Evolutionary conservation across 2,797 vertebrate species (phyloP), one percentile per base, ranked within the genome.

Genomic region (Pagetopsis macropterus): DNA sequence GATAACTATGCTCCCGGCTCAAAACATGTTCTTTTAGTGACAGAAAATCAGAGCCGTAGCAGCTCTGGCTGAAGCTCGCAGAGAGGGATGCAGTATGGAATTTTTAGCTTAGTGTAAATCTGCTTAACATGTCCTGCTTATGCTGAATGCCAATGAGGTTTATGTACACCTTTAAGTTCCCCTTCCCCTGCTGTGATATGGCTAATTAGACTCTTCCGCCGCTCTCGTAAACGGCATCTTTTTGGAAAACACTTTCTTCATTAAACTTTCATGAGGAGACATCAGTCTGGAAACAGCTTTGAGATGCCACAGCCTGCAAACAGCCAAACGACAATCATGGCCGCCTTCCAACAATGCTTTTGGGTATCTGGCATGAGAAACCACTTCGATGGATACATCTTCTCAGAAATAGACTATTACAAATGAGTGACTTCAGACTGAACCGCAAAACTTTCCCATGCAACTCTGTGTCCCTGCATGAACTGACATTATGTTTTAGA

Each of bases 181-280:
- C 59, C 66, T 86, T 63, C 74, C 91, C 90, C 90, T 87, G 86
- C 93, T 93, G 92, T 91, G 94, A 95, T 95, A 93, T 80, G 57
- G 70, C 80, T 91, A 90, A 93, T 93, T 90, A 89, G 90, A 93
- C 91, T 94, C 74, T 87, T 92, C 88, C 79, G 76, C 83, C 58
- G 83, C 82, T 80, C 78, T 88, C 84, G 84, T 89, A 86, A 90
- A 93, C 48, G 70, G 73, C 90, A 92, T 84, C 84, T 92, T 90
- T 95, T 63, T 89, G 92, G 87, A 92, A 94, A 92, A 88, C 86
- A 90, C 61, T 86, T 79, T 93, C 69, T 87, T 95, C 92, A 94
- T 96, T 93, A 94, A 95, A 95, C 89, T 96, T 97, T 95, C 92
- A 96, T 95, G 91, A 96, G 95, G 91, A 92, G 76, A 95, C 93